Conservation (phyloP, 2,113 vertebrate genomes). For the Pseudorectes ferrugineus region DNA sequence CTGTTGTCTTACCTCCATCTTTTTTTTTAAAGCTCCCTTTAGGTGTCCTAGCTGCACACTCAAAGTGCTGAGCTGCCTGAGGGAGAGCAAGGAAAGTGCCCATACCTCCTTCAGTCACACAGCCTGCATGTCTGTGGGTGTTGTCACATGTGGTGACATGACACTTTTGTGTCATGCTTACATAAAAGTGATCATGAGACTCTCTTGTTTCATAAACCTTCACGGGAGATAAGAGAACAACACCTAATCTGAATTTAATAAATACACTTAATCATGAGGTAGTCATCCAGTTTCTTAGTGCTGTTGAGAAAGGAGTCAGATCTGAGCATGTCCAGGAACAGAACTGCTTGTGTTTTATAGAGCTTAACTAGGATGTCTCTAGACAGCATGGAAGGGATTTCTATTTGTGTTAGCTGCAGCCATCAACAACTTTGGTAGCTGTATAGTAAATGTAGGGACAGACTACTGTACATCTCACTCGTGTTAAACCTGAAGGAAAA, state of each 20-base stretch:
- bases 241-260: not conserved
- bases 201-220: not conserved
- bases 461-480: not conserved
- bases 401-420: not conserved
- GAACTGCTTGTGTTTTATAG: not conserved
- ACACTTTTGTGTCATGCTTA: not conserved
- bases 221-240: not conserved
- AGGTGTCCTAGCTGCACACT: accelerated
- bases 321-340: not conserved
- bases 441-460: not conserved
- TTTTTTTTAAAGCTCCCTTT: not conserved
- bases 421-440: not conserved
- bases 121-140: not conserved
- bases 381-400: not conserved
- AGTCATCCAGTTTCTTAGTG: not conserved
- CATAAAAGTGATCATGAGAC: not conserved
- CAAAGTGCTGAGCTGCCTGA: not conserved
- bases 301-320: not conserved
- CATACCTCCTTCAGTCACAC: not conserved
- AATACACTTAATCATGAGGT: not conserved
- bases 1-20: not conserved
- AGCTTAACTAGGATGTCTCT: not conserved
- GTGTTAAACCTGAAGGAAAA: not conserved
- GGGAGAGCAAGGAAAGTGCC: not conserved
- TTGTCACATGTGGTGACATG: not conserved